phyloP scores from a whole-genome alignment of 2,113 vertebrate species.

The Pionites leucogaster region DNA sequence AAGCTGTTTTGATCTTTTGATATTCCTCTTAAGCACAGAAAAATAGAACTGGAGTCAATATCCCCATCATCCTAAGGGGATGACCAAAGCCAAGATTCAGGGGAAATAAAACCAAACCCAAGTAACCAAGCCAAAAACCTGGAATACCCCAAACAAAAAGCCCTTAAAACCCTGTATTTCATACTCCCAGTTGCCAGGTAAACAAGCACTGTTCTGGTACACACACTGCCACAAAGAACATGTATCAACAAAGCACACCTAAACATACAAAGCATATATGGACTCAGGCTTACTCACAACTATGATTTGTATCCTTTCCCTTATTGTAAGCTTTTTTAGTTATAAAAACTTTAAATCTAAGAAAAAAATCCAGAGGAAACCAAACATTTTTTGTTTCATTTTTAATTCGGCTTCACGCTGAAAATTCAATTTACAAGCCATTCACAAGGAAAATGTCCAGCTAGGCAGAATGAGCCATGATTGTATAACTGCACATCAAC shows the following conservation, averaged over 20 bases:
- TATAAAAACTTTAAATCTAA: not conserved
- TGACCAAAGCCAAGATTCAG: not conserved
- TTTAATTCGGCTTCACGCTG: constrained; percentile 66
- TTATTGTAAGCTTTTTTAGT: not conserved
- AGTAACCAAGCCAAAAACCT: not conserved
- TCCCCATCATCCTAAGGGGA: no score
- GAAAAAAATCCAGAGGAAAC: constrained; percentile 7
- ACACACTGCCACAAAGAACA: not conserved
- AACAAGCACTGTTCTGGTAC: not conserved
- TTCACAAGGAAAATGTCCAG: constrained; percentile 41
- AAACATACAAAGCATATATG: rapidly evolving
- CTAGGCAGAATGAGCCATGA: constrained; percentile 44
- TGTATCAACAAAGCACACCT: not conserved
- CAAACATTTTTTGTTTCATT: not conserved
- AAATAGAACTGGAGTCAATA: not conserved
- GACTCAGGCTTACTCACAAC: not conserved
- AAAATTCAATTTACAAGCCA: constrained; percentile 65
- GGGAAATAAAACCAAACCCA: not conserved
- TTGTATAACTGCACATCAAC: constrained; percentile 27
- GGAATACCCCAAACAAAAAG: not conserved
- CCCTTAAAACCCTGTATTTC: not conserved
- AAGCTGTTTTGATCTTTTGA: not conserved
- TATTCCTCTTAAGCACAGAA: not conserved
- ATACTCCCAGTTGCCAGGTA: not conserved
- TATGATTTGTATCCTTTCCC: not conserved